Evolutionary conservation across 2,888 invertebrate species (phyloP).

Genomic region (Acleris sparsana): DNA sequence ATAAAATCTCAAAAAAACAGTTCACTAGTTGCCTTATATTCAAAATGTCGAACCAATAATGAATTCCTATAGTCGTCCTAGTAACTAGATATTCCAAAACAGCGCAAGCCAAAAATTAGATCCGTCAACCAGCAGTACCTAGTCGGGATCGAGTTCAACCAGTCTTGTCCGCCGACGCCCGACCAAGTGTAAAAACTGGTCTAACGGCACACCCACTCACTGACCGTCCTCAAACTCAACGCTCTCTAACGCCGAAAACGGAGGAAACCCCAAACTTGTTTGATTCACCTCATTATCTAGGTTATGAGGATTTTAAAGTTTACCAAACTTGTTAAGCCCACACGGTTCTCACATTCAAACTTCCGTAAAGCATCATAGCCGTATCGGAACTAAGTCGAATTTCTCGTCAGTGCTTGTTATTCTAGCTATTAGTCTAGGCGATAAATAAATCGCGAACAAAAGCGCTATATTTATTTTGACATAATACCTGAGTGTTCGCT

Average conservation of each 20-base stretch:
- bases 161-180: conserved; percentile 3
- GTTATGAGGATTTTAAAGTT: conserved; percentile 1
- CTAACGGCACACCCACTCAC: conserved; percentile 37
- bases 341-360: conserved; percentile 7
- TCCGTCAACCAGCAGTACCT: conserved; percentile 13
- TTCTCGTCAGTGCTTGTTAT: not conserved
- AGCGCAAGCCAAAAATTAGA: conserved; percentile 15
- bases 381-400: not conserved
- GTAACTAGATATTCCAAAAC: too few relatives aligned
- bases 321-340: not conserved
- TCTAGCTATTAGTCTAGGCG: too few relatives aligned
- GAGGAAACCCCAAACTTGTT: conserved; percentile 12
- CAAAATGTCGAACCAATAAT: too few relatives aligned
- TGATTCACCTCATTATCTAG: conserved; percentile 11
- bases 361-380: not conserved
- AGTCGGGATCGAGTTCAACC: conserved; percentile 32
- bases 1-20: too few relatives aligned
- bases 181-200: conserved; percentile 26
- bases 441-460: too few relatives aligned
- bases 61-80: too few relatives aligned
- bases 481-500: too few relatives aligned
- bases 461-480: too few relatives aligned
- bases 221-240: conserved; percentile 28
- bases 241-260: conserved; percentile 7
- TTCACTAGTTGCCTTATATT: too few relatives aligned